Evolutionary conservation across 2,113 vertebrate genomes (phyloP).

Genomic region (Arvicanthis niloticus): DNA sequence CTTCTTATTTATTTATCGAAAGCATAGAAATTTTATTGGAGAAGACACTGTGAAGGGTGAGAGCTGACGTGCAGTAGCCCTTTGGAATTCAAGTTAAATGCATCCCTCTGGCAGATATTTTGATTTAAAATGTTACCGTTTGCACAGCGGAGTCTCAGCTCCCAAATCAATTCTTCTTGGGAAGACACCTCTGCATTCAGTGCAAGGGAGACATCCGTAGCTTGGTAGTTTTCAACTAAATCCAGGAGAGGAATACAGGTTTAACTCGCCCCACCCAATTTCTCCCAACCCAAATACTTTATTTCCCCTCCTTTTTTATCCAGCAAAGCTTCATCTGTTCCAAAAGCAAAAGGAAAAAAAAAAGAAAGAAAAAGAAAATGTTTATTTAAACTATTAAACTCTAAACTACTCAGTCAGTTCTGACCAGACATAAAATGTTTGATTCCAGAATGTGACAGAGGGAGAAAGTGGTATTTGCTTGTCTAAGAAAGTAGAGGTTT

Average conservation of each 20-base stretch:
- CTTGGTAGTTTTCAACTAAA: conserved; percentile 55
- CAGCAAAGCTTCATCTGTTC: conserved; percentile 59
- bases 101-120: conserved; percentile 57
- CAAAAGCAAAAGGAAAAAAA: background rate
- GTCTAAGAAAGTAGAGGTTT: background rate
- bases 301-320: background rate
- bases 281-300: conserved; percentile 30
- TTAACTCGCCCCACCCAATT: conserved; percentile 19
- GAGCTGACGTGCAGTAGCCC: background rate
- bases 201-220: background rate
- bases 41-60: background rate
- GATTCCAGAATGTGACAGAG: conserved; percentile 35
- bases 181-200: background rate
- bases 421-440: conserved; percentile 56
- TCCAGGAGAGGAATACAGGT: conserved; percentile 40
- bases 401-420: conserved; percentile 66
- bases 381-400: conserved; percentile 66
- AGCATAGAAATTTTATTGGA: background rate
- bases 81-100: conserved; percentile 31
- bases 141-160: conserved; percentile 17
- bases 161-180: conserved; percentile 8
- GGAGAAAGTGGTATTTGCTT: conserved; percentile 21
- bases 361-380: background rate
- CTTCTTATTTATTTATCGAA: background rate
- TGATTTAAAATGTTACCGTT: conserved; percentile 73